Conservation (phyloP, 2,888 invertebrate species). For the Sycophila texana region DNA sequence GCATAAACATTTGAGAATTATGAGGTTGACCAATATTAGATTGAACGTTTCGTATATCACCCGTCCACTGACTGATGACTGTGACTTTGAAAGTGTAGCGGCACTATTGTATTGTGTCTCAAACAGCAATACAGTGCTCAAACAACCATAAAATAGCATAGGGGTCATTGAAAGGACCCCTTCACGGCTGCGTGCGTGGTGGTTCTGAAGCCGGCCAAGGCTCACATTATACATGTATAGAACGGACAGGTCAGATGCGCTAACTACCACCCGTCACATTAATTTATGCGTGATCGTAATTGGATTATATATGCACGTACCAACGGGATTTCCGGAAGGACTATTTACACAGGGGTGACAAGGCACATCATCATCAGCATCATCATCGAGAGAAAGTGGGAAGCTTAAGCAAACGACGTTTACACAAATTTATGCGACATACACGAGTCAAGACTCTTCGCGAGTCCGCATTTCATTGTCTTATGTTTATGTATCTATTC, state of each 20-base stretch:
- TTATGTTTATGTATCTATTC: no score
- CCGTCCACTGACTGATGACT: no score
- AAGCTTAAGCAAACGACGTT: no score
- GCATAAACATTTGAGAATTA: no score
- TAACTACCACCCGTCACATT: slow-evolving; percentile 20
- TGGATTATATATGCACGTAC: slow-evolving; percentile 20
- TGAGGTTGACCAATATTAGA: no score
- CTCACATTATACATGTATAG: no score
- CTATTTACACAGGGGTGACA: background rate
- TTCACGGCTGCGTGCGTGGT: background rate
- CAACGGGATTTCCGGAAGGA: slow-evolving; percentile 9
- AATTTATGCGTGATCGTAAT: slow-evolving; percentile 36
- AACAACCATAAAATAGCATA: slow-evolving; percentile 28
- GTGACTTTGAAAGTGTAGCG: background rate
- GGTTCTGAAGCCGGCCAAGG: background rate
- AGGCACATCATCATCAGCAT: background rate
- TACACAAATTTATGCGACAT: no score
- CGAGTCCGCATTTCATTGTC: no score
- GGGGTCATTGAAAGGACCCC: background rate
- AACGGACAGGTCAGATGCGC: background rate
- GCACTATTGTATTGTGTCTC: background rate
- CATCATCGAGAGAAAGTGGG: background rate
- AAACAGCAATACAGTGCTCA: slow-evolving; percentile 10
- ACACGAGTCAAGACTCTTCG: no score
- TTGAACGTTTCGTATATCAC: no score